Conservation (phyloP, 2,888 invertebrate species). For the Thymelicus acteon region DNA sequence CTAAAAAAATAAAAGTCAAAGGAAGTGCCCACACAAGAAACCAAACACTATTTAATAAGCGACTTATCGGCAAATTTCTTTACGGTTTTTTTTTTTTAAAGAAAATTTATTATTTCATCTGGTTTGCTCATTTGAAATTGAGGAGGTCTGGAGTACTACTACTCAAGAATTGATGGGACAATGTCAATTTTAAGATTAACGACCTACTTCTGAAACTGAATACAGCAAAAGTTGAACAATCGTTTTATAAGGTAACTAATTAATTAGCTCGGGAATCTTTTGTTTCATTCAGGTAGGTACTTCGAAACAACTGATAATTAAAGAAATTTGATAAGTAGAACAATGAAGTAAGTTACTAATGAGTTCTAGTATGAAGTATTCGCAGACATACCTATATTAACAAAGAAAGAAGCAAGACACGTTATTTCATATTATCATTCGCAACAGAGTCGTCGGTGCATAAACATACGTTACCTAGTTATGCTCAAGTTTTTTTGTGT, state of each 20-base stretch:
- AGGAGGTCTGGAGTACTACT: too few relatives aligned
- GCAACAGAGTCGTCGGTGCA: too few relatives aligned
- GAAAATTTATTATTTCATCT: too few relatives aligned
- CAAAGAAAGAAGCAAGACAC: neutral
- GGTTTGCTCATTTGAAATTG: too few relatives aligned
- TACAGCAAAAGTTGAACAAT: neutral
- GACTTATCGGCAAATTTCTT: too few relatives aligned
- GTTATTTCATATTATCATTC: too few relatives aligned
- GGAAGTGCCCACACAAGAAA: too few relatives aligned
- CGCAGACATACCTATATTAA: neutral
- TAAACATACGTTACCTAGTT: too few relatives aligned
- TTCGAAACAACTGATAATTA: slow-evolving; percentile 6
- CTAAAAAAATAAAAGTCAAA: too few relatives aligned
- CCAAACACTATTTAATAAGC: too few relatives aligned
- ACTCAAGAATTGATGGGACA: neutral
- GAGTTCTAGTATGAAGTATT: neutral
- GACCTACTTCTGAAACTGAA: neutral
- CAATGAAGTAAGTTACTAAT: neutral
- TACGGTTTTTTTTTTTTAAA: too few relatives aligned
- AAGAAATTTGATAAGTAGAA: slow-evolving; percentile 15
- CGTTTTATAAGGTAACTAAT: neutral
- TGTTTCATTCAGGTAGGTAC: slow-evolving; percentile 6
- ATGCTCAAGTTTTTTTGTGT: too few relatives aligned
- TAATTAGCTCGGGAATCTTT: slow-evolving; percentile 13
- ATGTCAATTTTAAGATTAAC: neutral